phyloP scores from a whole-genome alignment of 2,113 vertebrate genomes.

The Clinocottus analis region DNA sequence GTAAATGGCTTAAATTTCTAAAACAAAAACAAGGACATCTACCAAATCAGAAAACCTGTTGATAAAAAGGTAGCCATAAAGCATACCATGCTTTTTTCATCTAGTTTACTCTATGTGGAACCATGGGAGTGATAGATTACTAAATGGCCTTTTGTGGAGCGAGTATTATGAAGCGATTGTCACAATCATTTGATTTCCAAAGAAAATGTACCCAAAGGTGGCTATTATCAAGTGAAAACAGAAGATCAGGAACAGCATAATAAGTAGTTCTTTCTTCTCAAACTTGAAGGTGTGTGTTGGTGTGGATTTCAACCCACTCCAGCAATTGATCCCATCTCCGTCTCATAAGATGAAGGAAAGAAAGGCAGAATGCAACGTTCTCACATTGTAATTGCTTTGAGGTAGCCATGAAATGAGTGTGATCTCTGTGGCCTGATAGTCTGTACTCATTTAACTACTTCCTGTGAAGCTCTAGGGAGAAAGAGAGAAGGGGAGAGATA shows the following conservation, averaged over 20 bases:
- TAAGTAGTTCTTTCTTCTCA: not conserved
- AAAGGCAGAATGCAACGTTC: constrained; percentile 34
- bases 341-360: constrained; percentile 47
- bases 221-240: not conserved
- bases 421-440: constrained; percentile 29
- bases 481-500: not conserved
- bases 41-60: not conserved
- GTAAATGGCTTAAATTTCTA: not conserved
- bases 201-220: not conserved
- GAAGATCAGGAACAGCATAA: not conserved
- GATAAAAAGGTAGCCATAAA: not conserved
- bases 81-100: not conserved
- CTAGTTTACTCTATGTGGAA: not conserved
- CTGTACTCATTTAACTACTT: constrained; percentile 43
- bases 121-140: not conserved
- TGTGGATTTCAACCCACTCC: not conserved
- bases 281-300: not conserved
- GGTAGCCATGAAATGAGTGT: constrained; percentile 53
- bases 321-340: constrained; percentile 35
- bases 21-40: not conserved
- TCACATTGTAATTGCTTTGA: constrained; percentile 52
- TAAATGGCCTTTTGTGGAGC: not conserved
- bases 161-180: not conserved
- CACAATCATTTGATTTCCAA: not conserved
- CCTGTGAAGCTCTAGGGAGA: constrained; percentile 20